Evolutionary conservation across 35 echinoderm and acorn worm species (phyloP), one percentile per base, ranked within the genome.

Genomic region (Acanthaster planci): DNA sequence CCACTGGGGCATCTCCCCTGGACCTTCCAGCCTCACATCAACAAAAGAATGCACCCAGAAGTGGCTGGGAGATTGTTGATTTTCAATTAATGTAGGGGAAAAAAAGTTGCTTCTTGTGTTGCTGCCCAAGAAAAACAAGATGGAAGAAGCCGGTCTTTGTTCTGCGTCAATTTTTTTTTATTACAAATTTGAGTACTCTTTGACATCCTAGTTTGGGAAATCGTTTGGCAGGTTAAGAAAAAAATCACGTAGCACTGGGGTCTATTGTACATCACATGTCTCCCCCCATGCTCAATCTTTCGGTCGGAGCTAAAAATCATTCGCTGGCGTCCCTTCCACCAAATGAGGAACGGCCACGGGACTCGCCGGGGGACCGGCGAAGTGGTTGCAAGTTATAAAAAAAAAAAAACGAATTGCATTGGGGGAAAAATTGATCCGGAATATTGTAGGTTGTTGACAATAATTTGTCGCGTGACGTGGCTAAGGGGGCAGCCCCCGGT

Each of bases 351-450:
- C 30, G 64, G 21, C 64, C 64, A 34, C 64, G 30, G 23, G 64
- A 34, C 18, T 19, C 30, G 64, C 64, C 64, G 29, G 64, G 42
- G 64, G 64, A 72, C 64, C 7, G 64, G 64, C 30, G 15, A 26
- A 72, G 34, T 19, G 64, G 64, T 26, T 14, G 34, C 64, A 34
- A 72, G 26, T 31, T n/a, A n/a, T n/a, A n/a, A n/a, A n/a, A n/a
- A n/a, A n/a, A n/a, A n/a, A n/a, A n/a, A n/a, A 34, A 72, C 2
- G 64, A 72, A 72, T 72, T 72, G 64, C 64, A 72, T 72, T n/a
- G n/a, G n/a, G n/a, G 64, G 34, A 26, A 72, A 72, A 72, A 72
- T 72, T 72, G 64, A 72, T 72, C 64, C 64, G 64, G 64, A 72
- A 29, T 72, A 72, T 72, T 72, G 64, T 34, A 47, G 64, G 64